Conservation (phyloP, 2,888 invertebrate species). For the Venusia cambrica region DNA sequence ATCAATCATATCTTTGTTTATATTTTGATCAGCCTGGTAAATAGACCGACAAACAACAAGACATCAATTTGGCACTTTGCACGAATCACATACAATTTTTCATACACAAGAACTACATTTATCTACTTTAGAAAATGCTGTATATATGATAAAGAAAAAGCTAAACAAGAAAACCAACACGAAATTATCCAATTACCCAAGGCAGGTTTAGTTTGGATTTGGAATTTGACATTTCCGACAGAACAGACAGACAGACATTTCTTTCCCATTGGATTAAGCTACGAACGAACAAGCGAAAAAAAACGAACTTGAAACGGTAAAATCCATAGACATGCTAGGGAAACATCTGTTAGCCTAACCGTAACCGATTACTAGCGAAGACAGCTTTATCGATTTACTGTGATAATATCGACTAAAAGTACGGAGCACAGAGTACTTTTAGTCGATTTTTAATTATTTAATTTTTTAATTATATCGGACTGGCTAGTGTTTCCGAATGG, state of each 20-base stretch:
- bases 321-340: constrained; percentile 45
- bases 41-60: constrained; percentile 59
- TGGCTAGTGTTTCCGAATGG: too few relatives aligned
- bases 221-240: constrained; percentile 71
- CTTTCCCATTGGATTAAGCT: constrained; percentile 45
- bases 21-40: constrained; percentile 77
- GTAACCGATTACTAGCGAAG: too few relatives aligned
- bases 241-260: too few relatives aligned
- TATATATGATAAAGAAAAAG: constrained; percentile 63
- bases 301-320: constrained; percentile 56
- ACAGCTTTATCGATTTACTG: too few relatives aligned
- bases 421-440: neutral
- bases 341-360: too few relatives aligned
- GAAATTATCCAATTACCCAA: constrained; percentile 62
- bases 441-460: constrained; percentile 11
- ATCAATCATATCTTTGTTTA: constrained; percentile 80
- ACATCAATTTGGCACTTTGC: constrained; percentile 77
- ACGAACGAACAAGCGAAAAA: constrained; percentile 48
- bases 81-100: constrained; percentile 64
- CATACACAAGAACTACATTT: constrained; percentile 58
- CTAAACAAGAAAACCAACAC: constrained; percentile 62
- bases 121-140: constrained; percentile 59
- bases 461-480: neutral
- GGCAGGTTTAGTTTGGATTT: constrained; percentile 73
- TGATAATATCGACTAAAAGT: too few relatives aligned